Percentiles rank a stretch among this genome's conserved stretches.
Evolutionary conservation across 1,140 invertebrate genomes (phyloP).

Genomic region (Drosophila fuyamai): DNA sequence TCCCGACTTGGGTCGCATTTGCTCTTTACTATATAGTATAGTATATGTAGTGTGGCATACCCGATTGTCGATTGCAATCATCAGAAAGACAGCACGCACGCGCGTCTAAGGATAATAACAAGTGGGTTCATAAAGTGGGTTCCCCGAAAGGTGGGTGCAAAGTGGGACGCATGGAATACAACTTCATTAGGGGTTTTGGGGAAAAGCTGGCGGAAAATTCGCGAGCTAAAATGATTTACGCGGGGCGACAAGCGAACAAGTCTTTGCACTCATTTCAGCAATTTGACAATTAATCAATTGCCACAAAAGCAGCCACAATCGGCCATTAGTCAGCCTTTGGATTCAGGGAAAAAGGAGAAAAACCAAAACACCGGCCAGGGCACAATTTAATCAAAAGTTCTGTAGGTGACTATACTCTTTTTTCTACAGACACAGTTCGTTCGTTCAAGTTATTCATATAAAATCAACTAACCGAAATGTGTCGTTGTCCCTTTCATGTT

Average conservation of each 20-base stretch:
- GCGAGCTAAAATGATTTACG: constrained; percentile 72
- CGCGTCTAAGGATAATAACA: constrained; percentile 58
- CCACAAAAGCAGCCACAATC: constrained; percentile 61
- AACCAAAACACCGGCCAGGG: background rate
- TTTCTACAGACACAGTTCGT: too few relatives aligned
- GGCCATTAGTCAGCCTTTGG: constrained; percentile 71
- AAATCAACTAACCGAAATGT: too few relatives aligned
- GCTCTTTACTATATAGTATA: constrained; percentile 18
- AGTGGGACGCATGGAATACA: constrained; percentile 32
- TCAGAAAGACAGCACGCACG: constrained; percentile 75
- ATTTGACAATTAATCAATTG: constrained; percentile 82
- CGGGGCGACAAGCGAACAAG: constrained; percentile 70
- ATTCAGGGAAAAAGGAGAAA: constrained; percentile 31
- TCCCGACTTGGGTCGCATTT: constrained; percentile 51
- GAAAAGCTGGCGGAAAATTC: constrained; percentile 45
- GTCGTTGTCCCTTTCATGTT: too few relatives aligned
- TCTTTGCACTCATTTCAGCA: constrained; percentile 83
- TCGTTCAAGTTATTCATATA: too few relatives aligned
- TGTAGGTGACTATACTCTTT: too few relatives aligned
- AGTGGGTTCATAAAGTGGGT: background rate
- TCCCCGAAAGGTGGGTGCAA: background rate
- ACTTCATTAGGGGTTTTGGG: constrained; percentile 64
- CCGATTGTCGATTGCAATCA: constrained; percentile 75
- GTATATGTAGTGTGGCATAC: constrained; percentile 9
- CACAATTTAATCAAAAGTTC: background rate